Percentiles rank a stretch among this genome's conserved stretches.
Conservation (phyloP, 2,113 vertebrate genomes). For the Taurulus bubalis region DNA sequence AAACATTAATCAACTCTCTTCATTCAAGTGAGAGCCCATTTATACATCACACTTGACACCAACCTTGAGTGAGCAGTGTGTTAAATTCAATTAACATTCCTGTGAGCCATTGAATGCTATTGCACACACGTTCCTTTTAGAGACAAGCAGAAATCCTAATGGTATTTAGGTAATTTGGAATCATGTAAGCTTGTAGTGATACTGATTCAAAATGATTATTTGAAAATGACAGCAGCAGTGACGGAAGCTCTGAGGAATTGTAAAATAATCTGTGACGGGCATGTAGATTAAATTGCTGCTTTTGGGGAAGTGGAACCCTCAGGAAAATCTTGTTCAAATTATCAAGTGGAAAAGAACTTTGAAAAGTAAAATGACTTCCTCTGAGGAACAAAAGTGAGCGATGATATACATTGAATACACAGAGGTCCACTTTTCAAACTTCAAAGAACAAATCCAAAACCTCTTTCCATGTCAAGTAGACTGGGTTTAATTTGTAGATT, state of each 20-base stretch:
- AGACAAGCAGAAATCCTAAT: slow-evolving; percentile 33
- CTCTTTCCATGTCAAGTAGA: slow-evolving; percentile 14
- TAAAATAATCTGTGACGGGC: slow-evolving; percentile 20
- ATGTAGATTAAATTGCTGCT: background rate
- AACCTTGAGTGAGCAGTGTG: slow-evolving; percentile 39
- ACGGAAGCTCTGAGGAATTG: background rate
- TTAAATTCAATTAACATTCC: slow-evolving; percentile 63
- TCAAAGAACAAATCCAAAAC: slow-evolving; percentile 36
- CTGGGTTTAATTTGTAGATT: slow-evolving; percentile 36
- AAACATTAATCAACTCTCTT: slow-evolving; percentile 61
- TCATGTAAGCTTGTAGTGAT: slow-evolving; percentile 6
- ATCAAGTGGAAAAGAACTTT: slow-evolving; percentile 7
- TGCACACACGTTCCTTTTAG: slow-evolving; percentile 21
- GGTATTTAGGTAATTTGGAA: slow-evolving; percentile 30
- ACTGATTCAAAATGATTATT: slow-evolving; percentile 27
- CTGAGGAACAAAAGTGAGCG: background rate
- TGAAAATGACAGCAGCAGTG: slow-evolving; percentile 5
- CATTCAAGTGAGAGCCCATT: slow-evolving; percentile 45
- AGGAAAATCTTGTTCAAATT: background rate
- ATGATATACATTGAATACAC: slow-evolving; percentile 8
- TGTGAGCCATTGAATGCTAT: slow-evolving; percentile 20
- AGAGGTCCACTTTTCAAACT: slow-evolving; percentile 22
- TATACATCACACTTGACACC: slow-evolving; percentile 64
- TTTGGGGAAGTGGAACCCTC: background rate
- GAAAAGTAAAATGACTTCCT: background rate